These are phyloP conservation scores for Hydrozoanthus tunicans DNA, from an alignment of 64 coral and sea anemone species.

Conservation along the genomic window DNA sequence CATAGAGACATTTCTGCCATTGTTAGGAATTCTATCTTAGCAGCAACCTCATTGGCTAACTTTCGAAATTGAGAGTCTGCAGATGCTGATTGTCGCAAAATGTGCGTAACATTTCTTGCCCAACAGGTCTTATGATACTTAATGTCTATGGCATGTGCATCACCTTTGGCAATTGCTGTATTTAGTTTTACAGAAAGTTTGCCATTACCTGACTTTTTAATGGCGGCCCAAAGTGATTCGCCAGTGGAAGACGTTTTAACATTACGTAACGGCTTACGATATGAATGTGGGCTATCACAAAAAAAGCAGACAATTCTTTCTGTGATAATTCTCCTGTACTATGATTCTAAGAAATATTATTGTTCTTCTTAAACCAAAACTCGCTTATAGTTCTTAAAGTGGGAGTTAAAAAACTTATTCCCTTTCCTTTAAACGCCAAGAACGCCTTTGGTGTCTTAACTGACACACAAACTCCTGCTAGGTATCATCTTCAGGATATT, in stretches of 20 bases:
- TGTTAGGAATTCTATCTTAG: background rate
- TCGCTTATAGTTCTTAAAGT: no score
- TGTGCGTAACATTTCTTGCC: conserved; percentile 45
- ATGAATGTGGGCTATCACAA: background rate
- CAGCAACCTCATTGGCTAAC: conserved; percentile 26
- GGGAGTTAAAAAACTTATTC: no score
- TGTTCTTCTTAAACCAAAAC: no score
- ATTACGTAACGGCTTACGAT: conserved; percentile 44
- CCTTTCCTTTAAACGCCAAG: no score
- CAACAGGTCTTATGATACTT: conserved; percentile 67
- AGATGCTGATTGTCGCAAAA: conserved; percentile 20
- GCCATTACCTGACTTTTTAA: conserved; percentile 44
- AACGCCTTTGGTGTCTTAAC: no score
- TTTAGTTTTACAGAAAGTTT: conserved; percentile 60
- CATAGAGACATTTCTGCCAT: conserved; percentile 6
- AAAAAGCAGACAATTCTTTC: no score
- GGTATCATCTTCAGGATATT: no score
- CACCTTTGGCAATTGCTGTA: conserved; percentile 38
- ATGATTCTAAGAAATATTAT: no score
- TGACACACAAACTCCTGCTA: no score
- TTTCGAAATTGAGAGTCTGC: background rate
- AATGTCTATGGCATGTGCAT: conserved; percentile 57
- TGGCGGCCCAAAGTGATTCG: conserved; percentile 45
- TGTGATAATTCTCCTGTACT: no score
- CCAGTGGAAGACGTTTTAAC: conserved; percentile 41